These are phyloP conservation scores for Laticauda colubrina DNA, from an alignment of 2,113 vertebrate species.

Conservation along the genomic window DNA sequence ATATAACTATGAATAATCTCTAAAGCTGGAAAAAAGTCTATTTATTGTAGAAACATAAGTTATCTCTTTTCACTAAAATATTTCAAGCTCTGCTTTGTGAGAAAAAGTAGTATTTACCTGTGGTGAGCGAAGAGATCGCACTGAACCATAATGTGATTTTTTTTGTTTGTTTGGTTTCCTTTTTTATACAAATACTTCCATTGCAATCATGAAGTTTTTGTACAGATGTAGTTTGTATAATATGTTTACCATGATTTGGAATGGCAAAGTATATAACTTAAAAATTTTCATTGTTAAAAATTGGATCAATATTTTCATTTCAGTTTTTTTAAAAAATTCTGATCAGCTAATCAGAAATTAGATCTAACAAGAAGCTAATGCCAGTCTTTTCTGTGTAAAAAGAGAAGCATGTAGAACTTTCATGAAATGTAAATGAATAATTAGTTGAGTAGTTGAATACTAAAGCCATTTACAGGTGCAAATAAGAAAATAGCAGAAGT, in stretches of 20 bases:
- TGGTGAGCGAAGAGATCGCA: neutral
- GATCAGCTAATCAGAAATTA: neutral
- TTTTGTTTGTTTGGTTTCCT: neutral
- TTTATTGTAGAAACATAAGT: neutral
- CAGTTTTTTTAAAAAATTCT: neutral
- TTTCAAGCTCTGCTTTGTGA: neutral
- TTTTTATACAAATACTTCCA: neutral
- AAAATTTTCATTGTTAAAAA: neutral
- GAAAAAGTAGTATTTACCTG: neutral
- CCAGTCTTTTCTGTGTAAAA: neutral
- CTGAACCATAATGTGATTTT: neutral
- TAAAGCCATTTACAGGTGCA: neutral
- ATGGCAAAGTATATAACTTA: neutral
- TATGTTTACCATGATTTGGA: neutral
- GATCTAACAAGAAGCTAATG: neutral
- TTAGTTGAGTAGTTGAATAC: neutral
- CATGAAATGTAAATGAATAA: neutral
- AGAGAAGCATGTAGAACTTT: neutral
- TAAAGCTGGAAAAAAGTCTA: neutral
- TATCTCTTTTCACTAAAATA: neutral
- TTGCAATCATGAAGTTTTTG: neutral
- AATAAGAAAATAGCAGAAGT: neutral
- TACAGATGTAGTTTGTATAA: neutral
- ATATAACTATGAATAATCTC: neutral
- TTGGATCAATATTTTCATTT: neutral